Evolutionary conservation across 2,888 invertebrate genomes (phyloP).

Genomic region (Pollenia griseotomentosa): DNA sequence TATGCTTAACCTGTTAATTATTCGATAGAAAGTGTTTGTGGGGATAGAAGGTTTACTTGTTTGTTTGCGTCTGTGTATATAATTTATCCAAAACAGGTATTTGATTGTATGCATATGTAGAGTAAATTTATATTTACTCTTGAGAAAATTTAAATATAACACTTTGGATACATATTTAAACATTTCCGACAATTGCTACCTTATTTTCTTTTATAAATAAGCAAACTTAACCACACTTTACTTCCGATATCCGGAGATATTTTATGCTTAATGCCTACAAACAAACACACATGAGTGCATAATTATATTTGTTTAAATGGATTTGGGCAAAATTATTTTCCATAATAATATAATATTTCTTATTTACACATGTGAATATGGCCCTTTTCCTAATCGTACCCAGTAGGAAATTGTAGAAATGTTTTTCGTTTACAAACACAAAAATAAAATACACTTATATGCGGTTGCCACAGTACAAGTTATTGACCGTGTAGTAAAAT

Average conservation of each 20-base stretch:
- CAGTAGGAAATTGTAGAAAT: not conserved
- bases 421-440: no score
- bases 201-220: slow-evolving; percentile 40
- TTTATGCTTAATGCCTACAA: slow-evolving; percentile 1
- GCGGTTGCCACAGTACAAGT: no score
- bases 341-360: slow-evolving; percentile 1
- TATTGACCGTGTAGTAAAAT: no score
- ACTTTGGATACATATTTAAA: slow-evolving; percentile 53
- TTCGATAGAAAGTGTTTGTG: no score
- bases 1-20: no score
- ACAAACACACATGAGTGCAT: not conserved
- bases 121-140: slow-evolving; percentile 44
- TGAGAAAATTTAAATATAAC: slow-evolving; percentile 65
- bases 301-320: not conserved
- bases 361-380: not conserved
- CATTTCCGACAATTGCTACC: slow-evolving; percentile 60
- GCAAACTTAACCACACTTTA: slow-evolving; percentile 42
- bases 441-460: no score
- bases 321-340: not conserved
- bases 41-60: no score
- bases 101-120: slow-evolving; percentile 9
- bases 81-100: slow-evolving; percentile 16
- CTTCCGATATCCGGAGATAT: slow-evolving; percentile 26
- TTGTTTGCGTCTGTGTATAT: not conserved
- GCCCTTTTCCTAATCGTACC: not conserved